These are phyloP conservation scores for Antheraea assamensis DNA, from an alignment of 2,888 invertebrate species.

Conservation along the genomic window DNA sequence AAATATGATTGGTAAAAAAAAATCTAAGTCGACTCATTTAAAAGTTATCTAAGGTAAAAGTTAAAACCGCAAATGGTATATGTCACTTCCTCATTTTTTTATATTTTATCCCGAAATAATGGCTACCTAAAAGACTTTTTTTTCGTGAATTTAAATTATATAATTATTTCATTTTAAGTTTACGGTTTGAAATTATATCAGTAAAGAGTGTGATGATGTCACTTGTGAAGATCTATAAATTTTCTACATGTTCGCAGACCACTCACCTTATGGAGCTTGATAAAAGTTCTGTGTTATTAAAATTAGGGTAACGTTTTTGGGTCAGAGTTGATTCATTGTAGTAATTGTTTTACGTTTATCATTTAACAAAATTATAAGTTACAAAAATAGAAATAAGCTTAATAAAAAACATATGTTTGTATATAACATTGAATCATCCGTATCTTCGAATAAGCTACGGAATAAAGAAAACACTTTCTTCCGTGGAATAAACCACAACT, in stretches of 20 bases:
- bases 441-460: too few species aligned
- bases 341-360: neutral
- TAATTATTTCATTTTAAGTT: conserved; percentile 49
- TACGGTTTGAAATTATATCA: conserved; percentile 77
- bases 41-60: too few species aligned
- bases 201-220: conserved; percentile 73
- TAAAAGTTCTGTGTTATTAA: conserved; percentile 60
- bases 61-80: neutral
- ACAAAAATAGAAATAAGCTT: neutral
- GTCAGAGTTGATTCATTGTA: conserved; percentile 55
- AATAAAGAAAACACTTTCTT: too few species aligned
- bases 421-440: too few species aligned
- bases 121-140: too few species aligned
- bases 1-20: too few species aligned
- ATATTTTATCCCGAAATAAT: neutral
- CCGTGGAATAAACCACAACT: too few species aligned
- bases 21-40: too few species aligned
- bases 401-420: neutral
- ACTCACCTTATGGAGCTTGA: conserved; percentile 63
- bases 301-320: conserved; percentile 66
- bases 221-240: conserved; percentile 69
- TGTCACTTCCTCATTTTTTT: neutral
- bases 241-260: conserved; percentile 64
- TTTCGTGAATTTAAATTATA: neutral
- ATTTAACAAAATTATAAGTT: neutral